A percentile compares a stretch with the other conserved stretches of the same genome.
Evolutionary conservation across 1,140 invertebrate species (phyloP).

Genomic region (Teleogryllus occipitalis): DNA sequence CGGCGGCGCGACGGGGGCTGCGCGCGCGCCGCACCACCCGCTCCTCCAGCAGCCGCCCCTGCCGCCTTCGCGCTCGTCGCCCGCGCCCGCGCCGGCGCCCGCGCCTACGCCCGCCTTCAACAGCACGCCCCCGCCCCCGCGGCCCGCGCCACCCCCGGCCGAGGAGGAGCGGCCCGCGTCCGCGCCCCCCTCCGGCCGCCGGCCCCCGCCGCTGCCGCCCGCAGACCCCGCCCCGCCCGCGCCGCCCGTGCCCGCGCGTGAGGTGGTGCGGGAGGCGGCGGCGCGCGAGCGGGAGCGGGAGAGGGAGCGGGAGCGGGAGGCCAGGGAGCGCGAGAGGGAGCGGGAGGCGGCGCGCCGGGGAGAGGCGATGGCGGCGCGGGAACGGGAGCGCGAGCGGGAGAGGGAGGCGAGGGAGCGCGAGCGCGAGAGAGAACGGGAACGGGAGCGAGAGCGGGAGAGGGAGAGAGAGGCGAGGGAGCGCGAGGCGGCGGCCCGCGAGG

Average conservation of each 20-base stretch:
- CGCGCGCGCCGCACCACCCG: no score
- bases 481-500: background rate
- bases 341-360: background rate
- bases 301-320: constrained; percentile 20
- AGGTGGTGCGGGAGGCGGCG: no score
- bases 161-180: constrained; percentile 11
- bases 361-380: background rate
- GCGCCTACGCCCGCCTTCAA: constrained; percentile 8
- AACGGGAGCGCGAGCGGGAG: background rate
- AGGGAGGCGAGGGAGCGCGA: no score
- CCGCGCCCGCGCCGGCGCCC: no score
- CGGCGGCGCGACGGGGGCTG: no score
- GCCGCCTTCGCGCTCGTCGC: no score
- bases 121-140: constrained; percentile 23
- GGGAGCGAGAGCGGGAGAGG: constrained; percentile 27
- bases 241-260: no score
- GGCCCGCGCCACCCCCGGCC: constrained; percentile 20
- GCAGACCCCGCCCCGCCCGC: constrained; percentile 9
- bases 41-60: no score
- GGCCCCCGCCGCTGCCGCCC: no score
- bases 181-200: constrained; percentile 17
- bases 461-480: constrained; percentile 10
- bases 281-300: no score
- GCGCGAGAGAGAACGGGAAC: constrained; percentile 11
- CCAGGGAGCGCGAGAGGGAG: constrained; percentile 27